Base-by-base conservation (phyloP, 92 coral and sea anemone genomes). In the Epizoanthus fatuus region DNA sequence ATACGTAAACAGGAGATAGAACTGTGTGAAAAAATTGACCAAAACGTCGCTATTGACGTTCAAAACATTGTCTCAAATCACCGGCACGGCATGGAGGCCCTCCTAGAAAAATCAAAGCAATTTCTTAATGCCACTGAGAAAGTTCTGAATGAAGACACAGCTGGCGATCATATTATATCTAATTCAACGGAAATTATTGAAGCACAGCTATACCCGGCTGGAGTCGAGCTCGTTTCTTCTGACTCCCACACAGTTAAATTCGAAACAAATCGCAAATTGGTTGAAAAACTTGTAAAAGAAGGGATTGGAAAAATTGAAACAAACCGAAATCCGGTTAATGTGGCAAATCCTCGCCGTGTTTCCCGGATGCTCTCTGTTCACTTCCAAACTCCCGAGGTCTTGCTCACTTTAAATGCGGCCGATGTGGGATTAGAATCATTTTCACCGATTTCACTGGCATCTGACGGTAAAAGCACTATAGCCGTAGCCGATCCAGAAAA, bases 401-500 rank as follows among this genome's bases (percentile, higher is more conserved):
- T 80, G 19, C 44, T 90, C 25, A 90, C 93, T 0, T 16, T 90
- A 12, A 90, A 38, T 11, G 93, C 98, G 5, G 69, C 81, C n/a
- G 90, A 85, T 32, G 14, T 94, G 11, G 98, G 91, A 0, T 72
- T 94, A 44, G 96, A 92, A 19, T 92, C 95, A 17, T 94, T 94
- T 42, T 93, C 98, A 0, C 98, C 98, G 4, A 79, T 94, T n/a
- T 90, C 94, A 16, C 76, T 94, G 17, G 94, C 98, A 12, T 92
- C 98, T n/a, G 94, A 94, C 66, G 96, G 94, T 4, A 68, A 75
- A 42, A 85, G 72, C 40, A 59, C 63, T 66, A 81, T 94, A 64
- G 98, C 98, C 19, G 88, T 94, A 1, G 95, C 98, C 6, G 98
- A 94, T 53, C 98, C 98, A 12, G 95, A 94, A 52, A 94, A 94